phyloP scores from a whole-genome alignment of 64 coral and sea anemone genomes.

The Stichodactyla mertensii region DNA sequence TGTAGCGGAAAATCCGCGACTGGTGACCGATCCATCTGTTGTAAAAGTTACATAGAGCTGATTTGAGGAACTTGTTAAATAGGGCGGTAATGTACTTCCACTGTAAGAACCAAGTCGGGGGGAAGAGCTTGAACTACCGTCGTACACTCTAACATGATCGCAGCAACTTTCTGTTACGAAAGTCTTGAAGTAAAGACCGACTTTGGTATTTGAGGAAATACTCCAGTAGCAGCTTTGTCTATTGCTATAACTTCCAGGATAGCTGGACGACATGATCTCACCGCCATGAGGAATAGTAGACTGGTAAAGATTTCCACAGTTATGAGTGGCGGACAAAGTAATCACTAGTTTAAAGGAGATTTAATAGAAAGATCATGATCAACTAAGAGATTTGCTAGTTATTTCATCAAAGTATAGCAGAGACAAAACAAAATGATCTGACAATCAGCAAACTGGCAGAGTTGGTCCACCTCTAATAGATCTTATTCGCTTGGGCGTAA shows the following conservation, averaged over 20 bases:
- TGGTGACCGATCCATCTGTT: not conserved
- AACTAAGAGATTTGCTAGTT: no score
- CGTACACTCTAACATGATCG: not conserved
- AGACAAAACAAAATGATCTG: no score
- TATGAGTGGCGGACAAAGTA: no score
- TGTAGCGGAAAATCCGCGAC: constrained; percentile 10
- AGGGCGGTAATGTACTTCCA: not conserved
- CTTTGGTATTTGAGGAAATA: constrained; percentile 11
- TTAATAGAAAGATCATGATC: no score
- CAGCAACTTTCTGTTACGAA: not conserved
- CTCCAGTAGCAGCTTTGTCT: constrained; percentile 4
- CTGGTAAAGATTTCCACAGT: not conserved
- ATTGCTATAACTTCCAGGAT: not conserved
- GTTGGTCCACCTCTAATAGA: no score
- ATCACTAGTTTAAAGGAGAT: no score
- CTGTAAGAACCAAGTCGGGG: not conserved
- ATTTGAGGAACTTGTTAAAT: constrained; percentile 22
- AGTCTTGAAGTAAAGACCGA: constrained; percentile 9
- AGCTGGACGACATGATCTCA: not conserved
- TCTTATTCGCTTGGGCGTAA: no score
- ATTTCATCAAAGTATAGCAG: no score
- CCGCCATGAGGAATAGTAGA: not conserved
- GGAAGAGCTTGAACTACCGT: constrained; percentile 16
- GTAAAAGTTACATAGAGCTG: constrained; percentile 19
- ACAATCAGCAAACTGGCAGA: no score